Evolutionary conservation across 1,140 invertebrate genomes (phyloP), one percentile per base, ranked within the genome.

Genomic region (Hyposmocoma kahamanoa): DNA sequence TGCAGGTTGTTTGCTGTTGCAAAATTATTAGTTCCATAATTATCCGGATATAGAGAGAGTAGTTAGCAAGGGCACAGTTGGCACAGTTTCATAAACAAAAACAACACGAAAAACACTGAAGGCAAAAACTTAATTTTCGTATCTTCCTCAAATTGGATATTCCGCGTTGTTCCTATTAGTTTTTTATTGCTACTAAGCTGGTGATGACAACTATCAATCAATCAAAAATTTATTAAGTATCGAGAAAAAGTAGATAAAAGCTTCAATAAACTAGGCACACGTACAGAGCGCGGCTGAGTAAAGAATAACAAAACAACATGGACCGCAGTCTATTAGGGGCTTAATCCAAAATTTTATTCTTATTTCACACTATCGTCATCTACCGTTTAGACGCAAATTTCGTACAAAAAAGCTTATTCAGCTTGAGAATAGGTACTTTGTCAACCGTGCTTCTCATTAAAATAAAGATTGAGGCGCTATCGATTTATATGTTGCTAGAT

Each of bases 391-490:
- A 55, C 59, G 56, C 62, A 54, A 50, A 60, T 62, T 64, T 59
- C 6, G 22, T 13, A 52, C 21, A 67, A 70, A 69, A 65, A 66
- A 26, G 34, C 36, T 50, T 39, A 55, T 45, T 56, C 52, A 59
- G 50, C 22, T 46, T 42, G 22, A 47, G 34, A 6, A 46, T 43
- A 42, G 43, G 42, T 57, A 60, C 57, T 67, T 70, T 60, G 67
- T 70, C 63, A 67, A 67, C 59, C 60, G 61, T 62, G 67, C 63
- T 57, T 66, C 67, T 70, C 63, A 70, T 70, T 70, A 70, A 57
- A 59, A 50, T 44, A 28, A 24, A 42, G 32, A 55, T 55, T 30
- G 42, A 54, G 38, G 39, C 22, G 20, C 36, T 4, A 21, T 42
- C 42, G 22, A 34, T 24, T 24, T 49, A 24, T 15, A 38, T 50